A percentile compares a stretch with the other conserved stretches of the same genome.
phyloP scores from a whole-genome alignment of 2,113 vertebrate species.

The Pongo abelii region DNA sequence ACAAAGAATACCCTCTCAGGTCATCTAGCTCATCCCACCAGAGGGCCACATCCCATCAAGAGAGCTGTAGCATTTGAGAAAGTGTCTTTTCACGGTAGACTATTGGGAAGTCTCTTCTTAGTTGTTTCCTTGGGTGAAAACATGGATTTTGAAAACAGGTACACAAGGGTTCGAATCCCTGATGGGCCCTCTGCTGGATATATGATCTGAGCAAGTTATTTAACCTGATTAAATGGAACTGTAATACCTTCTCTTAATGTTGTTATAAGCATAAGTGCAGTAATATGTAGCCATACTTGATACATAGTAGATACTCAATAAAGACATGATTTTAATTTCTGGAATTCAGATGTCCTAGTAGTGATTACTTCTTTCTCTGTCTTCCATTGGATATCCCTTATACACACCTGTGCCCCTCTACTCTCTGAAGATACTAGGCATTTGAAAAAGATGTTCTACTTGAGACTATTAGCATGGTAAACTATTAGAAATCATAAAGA shows the following conservation, averaged over 20 bases:
- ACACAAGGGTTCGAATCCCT: background rate
- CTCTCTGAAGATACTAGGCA: background rate
- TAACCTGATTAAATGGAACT: background rate
- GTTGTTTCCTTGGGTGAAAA: background rate
- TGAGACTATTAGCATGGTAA: background rate
- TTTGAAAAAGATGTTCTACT: background rate
- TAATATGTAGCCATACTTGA: background rate
- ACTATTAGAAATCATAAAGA: background rate
- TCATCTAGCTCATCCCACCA: background rate
- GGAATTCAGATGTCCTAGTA: background rate
- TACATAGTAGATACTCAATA: background rate
- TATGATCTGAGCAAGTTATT: background rate
- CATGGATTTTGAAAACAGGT: background rate
- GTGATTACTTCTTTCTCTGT: background rate
- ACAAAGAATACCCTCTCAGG: background rate
- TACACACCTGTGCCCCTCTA: background rate
- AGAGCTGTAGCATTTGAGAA: background rate
- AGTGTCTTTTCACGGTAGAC: background rate
- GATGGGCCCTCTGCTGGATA: background rate
- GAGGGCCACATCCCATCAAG: background rate
- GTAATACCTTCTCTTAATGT: background rate
- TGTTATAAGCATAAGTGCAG: background rate
- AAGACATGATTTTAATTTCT: background rate
- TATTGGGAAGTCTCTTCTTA: background rate
- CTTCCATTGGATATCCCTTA: background rate